Percentiles rank a stretch among this genome's conserved stretches.
Evolutionary conservation across 30 jellyfish, hydroid and myxozoan species (phyloP).

Genomic region (Aurelia sp.): DNA sequence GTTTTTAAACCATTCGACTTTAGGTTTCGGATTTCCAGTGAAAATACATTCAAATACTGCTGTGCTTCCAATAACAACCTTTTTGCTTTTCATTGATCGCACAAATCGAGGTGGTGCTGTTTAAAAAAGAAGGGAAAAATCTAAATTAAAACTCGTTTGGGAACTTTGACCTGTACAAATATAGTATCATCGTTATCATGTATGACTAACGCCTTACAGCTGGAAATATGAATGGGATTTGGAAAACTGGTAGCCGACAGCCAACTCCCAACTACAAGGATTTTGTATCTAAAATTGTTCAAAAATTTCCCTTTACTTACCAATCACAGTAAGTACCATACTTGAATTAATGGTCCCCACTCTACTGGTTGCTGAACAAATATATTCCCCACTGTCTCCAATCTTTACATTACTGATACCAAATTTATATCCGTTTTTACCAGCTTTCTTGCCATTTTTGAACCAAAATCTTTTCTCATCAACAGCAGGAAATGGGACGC

Average conservation of each 20-base stretch:
- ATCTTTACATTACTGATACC: slow-evolving; percentile 88
- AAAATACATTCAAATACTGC: slow-evolving; percentile 96
- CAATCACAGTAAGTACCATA: slow-evolving; percentile 80
- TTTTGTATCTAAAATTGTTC: too few species aligned
- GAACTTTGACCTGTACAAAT: too few species aligned
- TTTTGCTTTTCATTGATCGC: slow-evolving; percentile 92
- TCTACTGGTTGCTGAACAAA: slow-evolving; percentile 85
- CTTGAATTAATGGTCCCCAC: slow-evolving; percentile 84
- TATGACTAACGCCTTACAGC: too few species aligned
- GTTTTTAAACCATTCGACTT: slow-evolving; percentile 87
- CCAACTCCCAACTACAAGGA: too few species aligned
- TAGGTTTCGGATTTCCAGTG: slow-evolving; percentile 96
- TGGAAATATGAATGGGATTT: too few species aligned
- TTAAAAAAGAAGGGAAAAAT: neutral
- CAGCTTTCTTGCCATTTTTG: slow-evolving; percentile 7
- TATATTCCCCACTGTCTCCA: slow-evolving; percentile 92
- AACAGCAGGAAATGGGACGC: slow-evolving; percentile 82
- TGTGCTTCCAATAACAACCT: slow-evolving; percentile 80
- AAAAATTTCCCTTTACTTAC: slow-evolving; percentile 31
- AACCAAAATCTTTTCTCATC: slow-evolving; percentile 88
- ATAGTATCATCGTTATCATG: too few species aligned
- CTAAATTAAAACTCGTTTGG: neutral
- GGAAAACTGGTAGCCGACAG: too few species aligned
- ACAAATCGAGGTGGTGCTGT: slow-evolving; percentile 85
- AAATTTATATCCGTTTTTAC: slow-evolving; percentile 51